Evolutionary conservation across 2,113 vertebrate species (phyloP).

Genomic region (Pangasianodon gigas): DNA sequence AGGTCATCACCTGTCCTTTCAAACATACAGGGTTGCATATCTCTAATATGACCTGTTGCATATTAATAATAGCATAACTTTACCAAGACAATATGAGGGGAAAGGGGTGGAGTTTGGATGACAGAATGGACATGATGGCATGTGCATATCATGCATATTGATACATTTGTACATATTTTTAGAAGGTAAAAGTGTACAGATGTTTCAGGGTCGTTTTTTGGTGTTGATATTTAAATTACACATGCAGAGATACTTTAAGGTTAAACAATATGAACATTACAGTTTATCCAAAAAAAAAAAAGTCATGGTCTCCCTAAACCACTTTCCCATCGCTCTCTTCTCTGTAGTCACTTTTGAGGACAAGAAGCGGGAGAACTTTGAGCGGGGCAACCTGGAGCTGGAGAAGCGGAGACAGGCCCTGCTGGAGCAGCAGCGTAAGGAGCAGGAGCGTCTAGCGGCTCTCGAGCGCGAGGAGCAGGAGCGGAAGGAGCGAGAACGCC

Average conservation of each 20-base stretch:
- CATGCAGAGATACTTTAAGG: background rate
- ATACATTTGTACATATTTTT: background rate
- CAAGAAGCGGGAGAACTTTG: constrained; percentile 97
- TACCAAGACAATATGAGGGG: background rate
- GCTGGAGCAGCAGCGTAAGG: constrained; percentile 93
- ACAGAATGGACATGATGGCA: background rate
- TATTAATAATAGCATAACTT: background rate
- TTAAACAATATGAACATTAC: too few relatives aligned
- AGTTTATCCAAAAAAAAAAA: background rate
- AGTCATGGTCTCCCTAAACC: background rate
- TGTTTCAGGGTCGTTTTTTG: background rate
- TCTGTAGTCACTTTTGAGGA: constrained; percentile 91
- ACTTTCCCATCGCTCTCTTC: background rate
- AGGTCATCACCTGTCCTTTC: constrained; percentile 65
- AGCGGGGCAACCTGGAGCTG: constrained; percentile 93
- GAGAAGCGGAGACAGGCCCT: constrained; percentile 93
- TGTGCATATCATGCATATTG: background rate
- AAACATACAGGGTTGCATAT: background rate
- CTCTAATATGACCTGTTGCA: background rate
- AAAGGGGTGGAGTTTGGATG: background rate
- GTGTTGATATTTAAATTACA: background rate
- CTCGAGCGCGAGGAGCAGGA: constrained; percentile 92
- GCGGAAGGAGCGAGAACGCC: constrained; percentile 87
- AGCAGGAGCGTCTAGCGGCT: constrained; percentile 90
- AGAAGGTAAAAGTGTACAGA: background rate